phyloP scores from a whole-genome alignment of 1,140 invertebrate genomes.

The Psix sp. region DNA sequence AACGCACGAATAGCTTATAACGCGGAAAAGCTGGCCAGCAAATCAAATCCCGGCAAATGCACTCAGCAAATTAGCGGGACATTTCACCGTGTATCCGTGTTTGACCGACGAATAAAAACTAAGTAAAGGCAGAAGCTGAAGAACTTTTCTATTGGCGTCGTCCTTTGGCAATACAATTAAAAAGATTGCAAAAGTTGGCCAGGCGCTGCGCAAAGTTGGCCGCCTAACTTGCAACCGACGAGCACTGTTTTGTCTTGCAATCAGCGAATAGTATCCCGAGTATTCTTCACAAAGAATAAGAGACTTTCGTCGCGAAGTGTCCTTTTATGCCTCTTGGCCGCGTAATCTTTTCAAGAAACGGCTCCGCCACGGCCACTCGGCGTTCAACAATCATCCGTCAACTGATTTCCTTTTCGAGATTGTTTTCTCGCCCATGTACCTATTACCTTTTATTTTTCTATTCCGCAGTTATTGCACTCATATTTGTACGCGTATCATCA shows the following conservation, averaged over 20 bases:
- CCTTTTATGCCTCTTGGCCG: slow-evolving; percentile 53
- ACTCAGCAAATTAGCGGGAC: slow-evolving; percentile 65
- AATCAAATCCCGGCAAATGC: slow-evolving; percentile 56
- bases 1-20: slow-evolving; percentile 45
- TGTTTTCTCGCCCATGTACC: slow-evolving; percentile 31
- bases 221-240: slow-evolving; percentile 47
- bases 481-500: no score
- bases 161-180: slow-evolving; percentile 70
- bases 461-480: slow-evolving; percentile 5
- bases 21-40: slow-evolving; percentile 29
- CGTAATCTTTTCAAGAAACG: slow-evolving; percentile 37
- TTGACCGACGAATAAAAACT: slow-evolving; percentile 57
- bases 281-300: slow-evolving; percentile 36
- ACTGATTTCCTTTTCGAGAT: slow-evolving; percentile 52
- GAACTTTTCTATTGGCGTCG: slow-evolving; percentile 71
- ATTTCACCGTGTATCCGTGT: slow-evolving; percentile 57
- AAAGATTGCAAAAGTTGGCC: slow-evolving; percentile 71
- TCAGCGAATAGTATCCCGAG: slow-evolving; percentile 60
- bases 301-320: slow-evolving; percentile 42
- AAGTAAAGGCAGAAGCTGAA: slow-evolving; percentile 54
- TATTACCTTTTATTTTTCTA: slow-evolving; percentile 15
- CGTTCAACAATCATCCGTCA: slow-evolving; percentile 36
- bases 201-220: slow-evolving; percentile 54
- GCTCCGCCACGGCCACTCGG: slow-evolving; percentile 36
- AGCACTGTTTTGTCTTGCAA: slow-evolving; percentile 68